A percentile compares a stretch with the other conserved stretches of the same genome.
Evolutionary conservation across 2,113 vertebrate species (phyloP).

Genomic region (Nanorana parkeri): DNA sequence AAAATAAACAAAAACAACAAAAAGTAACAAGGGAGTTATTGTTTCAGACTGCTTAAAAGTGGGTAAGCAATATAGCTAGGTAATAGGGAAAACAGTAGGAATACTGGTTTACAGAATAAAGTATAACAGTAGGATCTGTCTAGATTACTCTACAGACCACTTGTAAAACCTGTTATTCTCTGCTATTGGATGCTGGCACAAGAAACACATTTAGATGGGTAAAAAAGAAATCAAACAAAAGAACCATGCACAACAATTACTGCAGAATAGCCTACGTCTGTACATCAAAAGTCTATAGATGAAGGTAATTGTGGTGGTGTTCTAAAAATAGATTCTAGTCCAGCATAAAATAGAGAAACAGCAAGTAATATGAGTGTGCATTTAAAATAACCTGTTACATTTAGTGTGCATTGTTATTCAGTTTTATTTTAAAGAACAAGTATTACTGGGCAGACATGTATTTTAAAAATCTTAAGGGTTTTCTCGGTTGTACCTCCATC

Average conservation of each 20-base stretch:
- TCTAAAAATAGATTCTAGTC: no score
- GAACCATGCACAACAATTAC: constrained; percentile 3
- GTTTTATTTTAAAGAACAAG: no score
- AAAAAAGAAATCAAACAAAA: constrained; percentile 7
- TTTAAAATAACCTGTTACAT: no score
- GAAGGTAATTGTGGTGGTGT: no score
- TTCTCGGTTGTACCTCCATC: no score
- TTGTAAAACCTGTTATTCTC: neutral
- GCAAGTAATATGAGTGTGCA: no score
- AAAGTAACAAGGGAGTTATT: constrained; percentile 27
- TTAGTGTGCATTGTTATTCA: no score
- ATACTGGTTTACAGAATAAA: constrained; percentile 20
- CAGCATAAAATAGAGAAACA: no score
- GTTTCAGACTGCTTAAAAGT: constrained; percentile 33
- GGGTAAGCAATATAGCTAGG: constrained; percentile 35
- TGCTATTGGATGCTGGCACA: neutral
- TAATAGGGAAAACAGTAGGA: constrained; percentile 26
- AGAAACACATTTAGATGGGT: neutral
- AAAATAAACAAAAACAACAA: constrained; percentile 26
- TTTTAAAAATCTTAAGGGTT: no score
- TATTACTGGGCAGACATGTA: no score
- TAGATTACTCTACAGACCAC: constrained; percentile 18
- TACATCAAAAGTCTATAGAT: neutral
- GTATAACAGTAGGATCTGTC: constrained; percentile 28
- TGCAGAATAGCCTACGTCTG: neutral